These are phyloP conservation scores for Ginglymostoma cirratum DNA, from an alignment of 2,113 vertebrate species.

Conservation along the genomic window DNA sequence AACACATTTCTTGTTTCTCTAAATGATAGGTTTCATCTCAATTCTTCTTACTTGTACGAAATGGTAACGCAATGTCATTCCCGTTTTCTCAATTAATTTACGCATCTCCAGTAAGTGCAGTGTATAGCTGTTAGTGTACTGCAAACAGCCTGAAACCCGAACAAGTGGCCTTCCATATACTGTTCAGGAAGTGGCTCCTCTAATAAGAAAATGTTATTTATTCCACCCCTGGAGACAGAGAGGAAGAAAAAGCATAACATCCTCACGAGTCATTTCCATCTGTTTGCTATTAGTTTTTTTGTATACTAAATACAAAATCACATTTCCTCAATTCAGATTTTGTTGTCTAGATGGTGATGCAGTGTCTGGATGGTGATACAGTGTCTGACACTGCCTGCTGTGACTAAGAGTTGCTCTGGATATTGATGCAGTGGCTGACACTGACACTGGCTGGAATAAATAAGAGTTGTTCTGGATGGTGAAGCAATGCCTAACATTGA, in stretches of 20 bases:
- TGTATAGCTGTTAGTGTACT: not conserved
- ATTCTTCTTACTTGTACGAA: not conserved
- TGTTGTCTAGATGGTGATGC: not conserved
- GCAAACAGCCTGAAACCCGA: not conserved
- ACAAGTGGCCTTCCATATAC: not conserved
- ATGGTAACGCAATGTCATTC: not conserved
- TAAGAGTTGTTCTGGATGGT: not conserved
- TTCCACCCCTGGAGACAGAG: slow-evolving; percentile 14
- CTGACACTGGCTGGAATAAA: not conserved
- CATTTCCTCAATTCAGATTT: not conserved
- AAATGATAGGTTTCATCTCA: not conserved
- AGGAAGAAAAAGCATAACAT: slow-evolving; percentile 6
- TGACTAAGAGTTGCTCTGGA: not conserved
- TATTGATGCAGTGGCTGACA: not conserved
- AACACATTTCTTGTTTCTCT: not conserved
- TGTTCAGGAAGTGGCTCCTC: not conserved
- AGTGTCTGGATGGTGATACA: not conserved
- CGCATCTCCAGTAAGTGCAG: not conserved
- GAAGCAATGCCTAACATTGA: not conserved
- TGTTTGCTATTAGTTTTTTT: slow-evolving; percentile 26
- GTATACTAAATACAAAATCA: not conserved
- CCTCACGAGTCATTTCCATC: not conserved
- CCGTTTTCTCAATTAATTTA: not conserved
- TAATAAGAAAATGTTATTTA: not conserved
- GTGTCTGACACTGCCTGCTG: not conserved